These are phyloP conservation scores for Chiridota heheva DNA, from an alignment of 35 echinoderm and acorn worm species.

Conservation along the genomic window DNA sequence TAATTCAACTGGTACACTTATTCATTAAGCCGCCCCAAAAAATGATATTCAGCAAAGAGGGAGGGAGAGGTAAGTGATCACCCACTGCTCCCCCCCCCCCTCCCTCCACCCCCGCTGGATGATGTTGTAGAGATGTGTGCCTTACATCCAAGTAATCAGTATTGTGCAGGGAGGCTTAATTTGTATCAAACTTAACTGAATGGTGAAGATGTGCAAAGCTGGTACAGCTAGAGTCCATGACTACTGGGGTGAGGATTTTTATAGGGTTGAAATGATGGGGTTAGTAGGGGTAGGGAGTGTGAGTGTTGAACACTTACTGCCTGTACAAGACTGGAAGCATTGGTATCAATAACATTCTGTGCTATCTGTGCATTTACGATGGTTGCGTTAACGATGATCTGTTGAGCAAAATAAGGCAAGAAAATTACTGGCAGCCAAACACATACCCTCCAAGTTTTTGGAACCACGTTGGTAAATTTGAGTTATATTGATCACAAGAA, in stretches of 20 bases:
- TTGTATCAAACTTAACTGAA: no score
- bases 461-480: neutral
- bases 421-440: neutral
- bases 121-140: no score
- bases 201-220: no score
- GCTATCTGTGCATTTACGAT: slow-evolving; percentile 44
- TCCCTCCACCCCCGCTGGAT: no score
- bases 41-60: no score
- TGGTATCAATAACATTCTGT: slow-evolving; percentile 64
- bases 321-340: slow-evolving; percentile 20
- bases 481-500: neutral
- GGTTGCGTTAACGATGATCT: slow-evolving; percentile 61
- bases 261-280: neutral
- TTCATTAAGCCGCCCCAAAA: no score
- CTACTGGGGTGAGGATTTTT: neutral
- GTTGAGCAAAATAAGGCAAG: slow-evolving; percentile 22
- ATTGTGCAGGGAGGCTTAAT: no score
- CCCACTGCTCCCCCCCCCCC: no score
- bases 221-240: no score
- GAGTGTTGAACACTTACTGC: slow-evolving; percentile 17
- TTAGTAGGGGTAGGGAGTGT: neutral
- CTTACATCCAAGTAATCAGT: no score
- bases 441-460: neutral
- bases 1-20: no score
- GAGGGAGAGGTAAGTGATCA: no score